Evolutionary conservation across 2,797 vertebrate genomes (phyloP), one percentile per base, ranked within the genome.

Genomic region (Eurystomus glaucurus): DNA sequence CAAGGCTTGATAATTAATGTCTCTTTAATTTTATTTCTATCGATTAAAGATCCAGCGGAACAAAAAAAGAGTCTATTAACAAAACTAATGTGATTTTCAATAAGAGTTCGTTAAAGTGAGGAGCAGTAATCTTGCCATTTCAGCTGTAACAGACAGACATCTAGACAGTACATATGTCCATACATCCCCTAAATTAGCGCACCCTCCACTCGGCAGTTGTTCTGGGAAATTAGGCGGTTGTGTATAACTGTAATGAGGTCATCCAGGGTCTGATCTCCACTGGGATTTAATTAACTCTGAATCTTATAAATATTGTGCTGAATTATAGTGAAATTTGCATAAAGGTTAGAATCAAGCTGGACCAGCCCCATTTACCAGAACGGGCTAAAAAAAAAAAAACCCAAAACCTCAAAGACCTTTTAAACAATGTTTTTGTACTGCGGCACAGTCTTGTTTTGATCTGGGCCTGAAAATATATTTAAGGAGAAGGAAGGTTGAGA

Each of bases 231-330:
- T 97, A 97, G 93, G 93, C 69, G 1, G 97, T 91, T 97, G 97
- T 92, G 96, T 97, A 95, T 97, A 89, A 96, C 97, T 96, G 96
- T 98, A 98, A 98, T 97, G 97, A 98, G 97, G 97, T 98, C 97
- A 97, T 97, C 89, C 96, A 97, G 97, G 97, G 97, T 98, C 96
- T 97, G 97, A 96, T 97, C 96, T 97, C 97, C 97, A 85, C 96
- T 95, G 97, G 97, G 97, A 97, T 97, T 98, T 97, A 98, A 98
- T 98, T 98, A 98, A 96, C 97, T 97, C 95, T 95, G 96, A 97
- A 98, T 98, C 97, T 97, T 97, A 98, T 98, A 97, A 98, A 97
- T 98, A 98, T 97, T 97, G 97, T 96, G 96, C 96, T 97, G 98
- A 98, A 98, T 97, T 97, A 97, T 62, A 87, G 96, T 91, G 93